phyloP scores from a whole-genome alignment of 35 echinoderm and acorn worm species.

The Heliocidaris erythrogramma region DNA sequence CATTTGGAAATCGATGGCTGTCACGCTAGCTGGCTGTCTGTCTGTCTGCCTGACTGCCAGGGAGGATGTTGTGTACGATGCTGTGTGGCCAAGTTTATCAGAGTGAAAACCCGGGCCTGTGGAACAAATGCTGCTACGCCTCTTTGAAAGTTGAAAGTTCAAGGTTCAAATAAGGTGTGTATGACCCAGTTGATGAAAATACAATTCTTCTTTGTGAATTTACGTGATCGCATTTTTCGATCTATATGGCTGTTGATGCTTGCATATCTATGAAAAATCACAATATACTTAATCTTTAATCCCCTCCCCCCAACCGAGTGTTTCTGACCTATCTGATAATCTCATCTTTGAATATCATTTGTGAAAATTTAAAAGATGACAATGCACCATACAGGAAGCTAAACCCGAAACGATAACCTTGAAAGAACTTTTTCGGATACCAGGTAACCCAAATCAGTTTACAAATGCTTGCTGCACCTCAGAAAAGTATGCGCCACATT shows the following conservation, averaged over 20 bases:
- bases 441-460: not conserved
- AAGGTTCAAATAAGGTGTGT: not conserved
- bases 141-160: not conserved
- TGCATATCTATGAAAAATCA: not conserved
- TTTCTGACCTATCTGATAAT: not conserved
- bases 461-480: not conserved
- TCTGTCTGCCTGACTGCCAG: not conserved
- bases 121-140: not conserved
- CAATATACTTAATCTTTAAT: not conserved
- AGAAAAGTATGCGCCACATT: not conserved
- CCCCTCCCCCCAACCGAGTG: not conserved
- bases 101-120: not conserved
- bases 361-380: too few relatives aligned
- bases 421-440: too few relatives aligned
- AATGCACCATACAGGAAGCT: too few relatives aligned
- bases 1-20: not conserved
- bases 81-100: constrained; percentile 15
- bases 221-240: not conserved
- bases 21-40: not conserved
- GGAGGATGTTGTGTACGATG: not conserved
- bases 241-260: not conserved
- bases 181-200: not conserved
- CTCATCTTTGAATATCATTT: not conserved
- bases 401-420: too few relatives aligned
- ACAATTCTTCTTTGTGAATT: not conserved